These are phyloP conservation scores for Simalia tracyae DNA, from an alignment of 2,797 vertebrate species.

Conservation along the genomic window DNA sequence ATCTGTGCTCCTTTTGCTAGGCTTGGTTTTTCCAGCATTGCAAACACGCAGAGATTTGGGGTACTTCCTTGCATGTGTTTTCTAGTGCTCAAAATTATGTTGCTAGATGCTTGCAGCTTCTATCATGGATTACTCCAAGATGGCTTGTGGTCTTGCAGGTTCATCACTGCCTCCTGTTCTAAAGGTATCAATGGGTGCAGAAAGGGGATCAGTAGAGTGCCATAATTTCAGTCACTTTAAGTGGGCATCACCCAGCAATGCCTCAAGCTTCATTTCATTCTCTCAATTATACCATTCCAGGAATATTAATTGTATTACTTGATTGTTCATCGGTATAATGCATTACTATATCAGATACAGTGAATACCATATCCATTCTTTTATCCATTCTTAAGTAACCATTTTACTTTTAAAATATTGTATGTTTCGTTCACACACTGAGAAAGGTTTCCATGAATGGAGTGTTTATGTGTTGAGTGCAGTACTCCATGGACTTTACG, in stretches of 20 bases:
- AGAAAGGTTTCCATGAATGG: slow-evolving; percentile 83
- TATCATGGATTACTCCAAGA: background rate
- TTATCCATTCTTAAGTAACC: slow-evolving; percentile 80
- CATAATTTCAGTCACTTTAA: background rate
- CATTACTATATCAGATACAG: slow-evolving; percentile 50
- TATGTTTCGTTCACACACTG: slow-evolving; percentile 78
- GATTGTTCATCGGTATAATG: slow-evolving; percentile 61
- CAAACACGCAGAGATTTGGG: background rate
- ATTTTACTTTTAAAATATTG: slow-evolving; percentile 76
- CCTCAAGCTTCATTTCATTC: background rate
- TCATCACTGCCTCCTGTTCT: background rate
- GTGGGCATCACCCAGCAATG: background rate
- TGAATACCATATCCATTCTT: slow-evolving; percentile 57
- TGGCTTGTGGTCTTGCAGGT: background rate
- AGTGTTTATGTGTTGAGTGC: slow-evolving; percentile 95
- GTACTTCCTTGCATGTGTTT: background rate
- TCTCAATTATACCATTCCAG: background rate
- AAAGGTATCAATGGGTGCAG: background rate
- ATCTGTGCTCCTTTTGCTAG: too few relatives aligned
- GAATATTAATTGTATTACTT: slow-evolving; percentile 43
- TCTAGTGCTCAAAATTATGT: background rate
- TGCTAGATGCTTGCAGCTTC: background rate
- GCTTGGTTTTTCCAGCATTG: background rate
- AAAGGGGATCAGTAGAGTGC: background rate
- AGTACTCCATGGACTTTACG: slow-evolving; percentile 88